Evolutionary conservation across 2,888 invertebrate species (phyloP), one percentile per base, ranked within the genome.

Genomic region (Sepiola atlantica): DNA sequence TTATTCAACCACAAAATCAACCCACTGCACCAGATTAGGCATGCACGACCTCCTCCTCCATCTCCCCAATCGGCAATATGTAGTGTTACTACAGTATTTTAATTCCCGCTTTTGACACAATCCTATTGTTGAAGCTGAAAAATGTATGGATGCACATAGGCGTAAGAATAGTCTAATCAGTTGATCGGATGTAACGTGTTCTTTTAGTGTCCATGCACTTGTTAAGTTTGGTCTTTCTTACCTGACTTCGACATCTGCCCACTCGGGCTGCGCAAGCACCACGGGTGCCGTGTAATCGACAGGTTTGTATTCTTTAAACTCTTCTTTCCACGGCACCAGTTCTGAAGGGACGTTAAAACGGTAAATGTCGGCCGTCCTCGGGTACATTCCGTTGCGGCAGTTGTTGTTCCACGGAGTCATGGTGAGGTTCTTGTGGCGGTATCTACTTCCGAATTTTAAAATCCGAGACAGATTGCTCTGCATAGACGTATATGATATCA

Each of bases 171-270:
- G 21, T 21, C 8, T 45, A 4, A 45, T 45, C 45, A 4, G 45
- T 45, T 45, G 8, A 45, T 45, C 8, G 8, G 45, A 45, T 45
- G 45, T 45, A 45, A 45, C 45, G 8, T 8, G 8, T 45, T 2
- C 4, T 45, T 45, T 45, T 45, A 8, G 8, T 45, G 45, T n/a
- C n/a, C n/a, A n/a, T n/a, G n/a, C n/a, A n/a, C n/a, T n/a, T n/a
- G n/a, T 45, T 4, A 57, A 20, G 24, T 57, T 57, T 1, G 0
- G 21, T 6, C 24, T 0, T 14, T 28, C 54, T 92, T 92, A 92
- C 92, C 92, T 92, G 92, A 92, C 32, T 18, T 92, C 92, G 6
- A 55, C 54, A 54, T 92, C 92, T 18, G 92, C 92, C 92, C 92
- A 92, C 28, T 28, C n/a, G 8, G 92, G 92, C 92, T n/a, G 24